Percentiles rank a stretch among this genome's conserved stretches.
These are phyloP conservation scores for Dicaeum eximium DNA, from an alignment of 2,113 vertebrate genomes.

Conservation along the genomic window DNA sequence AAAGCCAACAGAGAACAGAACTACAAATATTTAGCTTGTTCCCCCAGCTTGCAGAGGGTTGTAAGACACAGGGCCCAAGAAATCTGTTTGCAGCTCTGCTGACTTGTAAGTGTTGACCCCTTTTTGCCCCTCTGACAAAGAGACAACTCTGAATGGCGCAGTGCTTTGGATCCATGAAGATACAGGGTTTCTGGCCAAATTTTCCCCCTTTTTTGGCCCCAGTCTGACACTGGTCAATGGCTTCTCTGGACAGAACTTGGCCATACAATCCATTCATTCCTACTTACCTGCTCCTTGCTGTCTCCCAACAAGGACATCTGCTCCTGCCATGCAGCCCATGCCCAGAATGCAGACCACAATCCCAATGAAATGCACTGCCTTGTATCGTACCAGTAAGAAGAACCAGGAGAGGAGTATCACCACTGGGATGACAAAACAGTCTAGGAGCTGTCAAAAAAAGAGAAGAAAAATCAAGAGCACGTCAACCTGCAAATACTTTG, in stretches of 20 bases:
- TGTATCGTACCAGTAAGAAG: slow-evolving; percentile 93
- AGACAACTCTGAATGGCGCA: neutral
- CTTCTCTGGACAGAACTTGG: neutral
- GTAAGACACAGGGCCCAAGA: neutral
- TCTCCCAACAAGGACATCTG: slow-evolving; percentile 87
- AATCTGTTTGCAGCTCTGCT: neutral
- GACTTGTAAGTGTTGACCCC: neutral
- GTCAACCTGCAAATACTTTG: neutral
- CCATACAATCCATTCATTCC: neutral
- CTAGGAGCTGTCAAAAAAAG: slow-evolving; percentile 79
- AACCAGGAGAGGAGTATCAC: slow-evolving; percentile 95
- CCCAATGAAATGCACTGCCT: slow-evolving; percentile 88
- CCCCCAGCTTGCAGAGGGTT: neutral
- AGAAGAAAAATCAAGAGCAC: neutral
- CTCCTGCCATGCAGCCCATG: slow-evolving; percentile 92
- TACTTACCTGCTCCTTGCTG: slow-evolving; percentile 88
- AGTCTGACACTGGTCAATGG: neutral
- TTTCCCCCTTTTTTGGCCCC: neutral
- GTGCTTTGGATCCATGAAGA: neutral
- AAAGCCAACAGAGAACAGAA: neutral
- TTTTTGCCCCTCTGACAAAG: neutral
- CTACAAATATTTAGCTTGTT: neutral
- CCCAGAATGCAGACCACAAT: slow-evolving; percentile 91
- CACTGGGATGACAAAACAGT: slow-evolving; percentile 93
- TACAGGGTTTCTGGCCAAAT: neutral